phyloP scores from a whole-genome alignment of 2,113 vertebrate species.

The Sylvicapra grimmia region DNA sequence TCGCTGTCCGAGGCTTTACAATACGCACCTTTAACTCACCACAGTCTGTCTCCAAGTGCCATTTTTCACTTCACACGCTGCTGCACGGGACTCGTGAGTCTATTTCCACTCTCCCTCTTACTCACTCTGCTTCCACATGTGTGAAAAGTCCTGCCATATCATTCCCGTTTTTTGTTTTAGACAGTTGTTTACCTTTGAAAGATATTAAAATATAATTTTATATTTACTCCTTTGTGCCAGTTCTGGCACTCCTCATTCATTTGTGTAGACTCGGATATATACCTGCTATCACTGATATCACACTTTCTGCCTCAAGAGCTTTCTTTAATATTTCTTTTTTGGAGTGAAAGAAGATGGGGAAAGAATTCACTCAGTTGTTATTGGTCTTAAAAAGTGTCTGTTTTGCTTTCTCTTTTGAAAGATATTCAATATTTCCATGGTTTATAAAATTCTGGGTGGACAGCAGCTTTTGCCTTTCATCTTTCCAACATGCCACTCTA shows the following conservation, averaged over 20 bases:
- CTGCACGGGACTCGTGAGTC: fast-evolving
- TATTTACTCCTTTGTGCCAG: not conserved
- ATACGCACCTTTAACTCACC: fast-evolving
- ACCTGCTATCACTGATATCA: not conserved
- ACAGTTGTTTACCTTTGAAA: not conserved
- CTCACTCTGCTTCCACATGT: not conserved
- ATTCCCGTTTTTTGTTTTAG: not conserved
- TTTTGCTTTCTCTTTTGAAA: not conserved
- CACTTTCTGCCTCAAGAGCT: not conserved
- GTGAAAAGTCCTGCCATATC: not conserved
- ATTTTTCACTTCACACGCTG: not conserved
- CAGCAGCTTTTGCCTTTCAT: not conserved
- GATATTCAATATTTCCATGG: not conserved
- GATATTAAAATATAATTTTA: not conserved
- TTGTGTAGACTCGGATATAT: not conserved
- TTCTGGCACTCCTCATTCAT: not conserved
- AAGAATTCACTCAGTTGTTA: not conserved
- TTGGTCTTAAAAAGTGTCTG: not conserved
- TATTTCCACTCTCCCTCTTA: not conserved
- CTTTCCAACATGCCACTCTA: not conserved
- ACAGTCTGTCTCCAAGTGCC: not conserved
- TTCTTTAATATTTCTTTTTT: not conserved
- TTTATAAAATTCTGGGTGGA: not conserved
- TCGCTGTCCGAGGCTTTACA: not conserved
- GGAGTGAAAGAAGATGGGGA: not conserved